Conservation (phyloP, 2,888 invertebrate genomes). For the Cryptophagus acutangulus region DNA sequence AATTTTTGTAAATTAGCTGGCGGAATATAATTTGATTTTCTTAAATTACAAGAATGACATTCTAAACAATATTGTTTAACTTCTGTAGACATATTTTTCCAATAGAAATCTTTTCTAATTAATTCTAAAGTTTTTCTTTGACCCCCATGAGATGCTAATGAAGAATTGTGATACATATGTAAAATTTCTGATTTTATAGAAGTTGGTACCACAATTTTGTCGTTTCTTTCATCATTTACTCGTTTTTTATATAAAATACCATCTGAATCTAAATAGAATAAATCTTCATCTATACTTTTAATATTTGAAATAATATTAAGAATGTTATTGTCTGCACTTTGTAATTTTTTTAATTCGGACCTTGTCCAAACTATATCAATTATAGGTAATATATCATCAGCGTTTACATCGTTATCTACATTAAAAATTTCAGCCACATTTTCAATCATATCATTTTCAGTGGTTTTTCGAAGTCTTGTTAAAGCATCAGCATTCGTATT, state of each 20-base stretch:
- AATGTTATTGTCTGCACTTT: slow-evolving; percentile 7
- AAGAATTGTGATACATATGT: slow-evolving; percentile 24
- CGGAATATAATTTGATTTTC: slow-evolving; percentile 21
- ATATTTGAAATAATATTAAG: background rate
- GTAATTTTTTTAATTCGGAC: slow-evolving; percentile 7
- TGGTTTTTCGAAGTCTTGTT: slow-evolving; percentile 8
- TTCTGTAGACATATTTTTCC: slow-evolving; percentile 27
- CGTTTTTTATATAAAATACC: slow-evolving; percentile 14
- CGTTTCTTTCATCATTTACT: slow-evolving; percentile 7
- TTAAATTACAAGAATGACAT: slow-evolving; percentile 30
- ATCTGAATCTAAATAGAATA: slow-evolving; percentile 16
- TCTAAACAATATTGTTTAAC: slow-evolving; percentile 22
- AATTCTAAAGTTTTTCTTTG: slow-evolving; percentile 27
- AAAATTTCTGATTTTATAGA: slow-evolving; percentile 15
- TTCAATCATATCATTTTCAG: background rate
- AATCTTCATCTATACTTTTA: background rate
- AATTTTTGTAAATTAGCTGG: slow-evolving; percentile 20
- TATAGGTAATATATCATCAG: slow-evolving; percentile 3
- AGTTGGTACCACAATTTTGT: slow-evolving; percentile 16
- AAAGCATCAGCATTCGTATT: slow-evolving; percentile 14
- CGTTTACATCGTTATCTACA: background rate
- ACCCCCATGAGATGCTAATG: slow-evolving; percentile 30
- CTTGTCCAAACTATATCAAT: slow-evolving; percentile 5
- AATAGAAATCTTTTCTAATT: slow-evolving; percentile 26
- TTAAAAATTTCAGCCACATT: background rate